Base-by-base conservation (phyloP, 2,113 vertebrate genomes). In the Bubo bubo region DNA sequence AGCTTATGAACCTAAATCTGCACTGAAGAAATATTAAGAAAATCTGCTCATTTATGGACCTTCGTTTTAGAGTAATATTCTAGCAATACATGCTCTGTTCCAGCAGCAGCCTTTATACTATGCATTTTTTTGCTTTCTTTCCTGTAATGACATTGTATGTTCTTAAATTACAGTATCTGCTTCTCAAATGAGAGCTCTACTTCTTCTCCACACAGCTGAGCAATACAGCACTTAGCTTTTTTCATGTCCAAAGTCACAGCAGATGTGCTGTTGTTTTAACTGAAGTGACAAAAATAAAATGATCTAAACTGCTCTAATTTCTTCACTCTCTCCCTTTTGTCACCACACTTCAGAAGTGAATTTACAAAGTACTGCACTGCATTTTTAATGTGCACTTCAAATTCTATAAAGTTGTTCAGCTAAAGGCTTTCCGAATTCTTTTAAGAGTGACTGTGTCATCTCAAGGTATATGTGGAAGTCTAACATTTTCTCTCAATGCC, bases 301-400 rank as follows among this genome's bases (percentile, higher is more conserved):
- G 0, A 68, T 43, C 59, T 94, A 86, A 94, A 93, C 32, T 86
- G 67, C 22, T 92, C 16, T 93, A 93, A 93, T 93, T 90, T 92
- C 53, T 80, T 79, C 41, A 41, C 26, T 43, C 22, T 72, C 50
- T 91, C 21, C 23, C 21, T 93, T 94, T 97, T 86, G 66, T 90
- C 39, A 49, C 53, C 76, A 23, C 17, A 58, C 21, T 87, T 89
- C 53, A 93, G 32, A 85, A 74, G 50, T 58, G 64, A 86, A 86
- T 94, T 93, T 90, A 71, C 72, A 43, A 86, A 92, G n/a, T 76
- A 80, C 26, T 47, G n/a, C 21, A 30, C 9, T 93, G 26, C 8
- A 86, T 94, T 93, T 95, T 93, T 86, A 92, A 86, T 67, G 18
- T 43, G 32, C 19, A 23, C 27, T 90, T 95, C 63, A 96, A 64